Evolutionary conservation across 2,113 vertebrate genomes (phyloP).

Genomic region (Sander vitreus): DNA sequence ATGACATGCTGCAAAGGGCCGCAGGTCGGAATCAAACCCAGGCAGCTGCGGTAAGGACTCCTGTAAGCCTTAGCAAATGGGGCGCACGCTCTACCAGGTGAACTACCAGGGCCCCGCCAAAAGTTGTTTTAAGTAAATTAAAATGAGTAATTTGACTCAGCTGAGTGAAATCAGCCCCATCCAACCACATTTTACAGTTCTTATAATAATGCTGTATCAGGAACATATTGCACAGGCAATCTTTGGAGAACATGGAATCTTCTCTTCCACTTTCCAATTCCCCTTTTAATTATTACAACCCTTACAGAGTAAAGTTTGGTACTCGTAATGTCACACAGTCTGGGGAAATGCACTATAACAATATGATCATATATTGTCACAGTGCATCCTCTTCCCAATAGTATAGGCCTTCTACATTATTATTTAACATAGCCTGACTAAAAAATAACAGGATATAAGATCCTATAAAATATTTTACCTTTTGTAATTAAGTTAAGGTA

Average conservation of each 20-base stretch:
- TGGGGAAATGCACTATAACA: not conserved
- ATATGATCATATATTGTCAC: not conserved
- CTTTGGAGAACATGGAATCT: not conserved
- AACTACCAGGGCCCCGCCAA: too few relatives aligned
- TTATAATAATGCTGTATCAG: not conserved
- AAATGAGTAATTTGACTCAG: not conserved
- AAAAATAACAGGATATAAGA: not conserved
- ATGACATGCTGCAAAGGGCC: too few relatives aligned
- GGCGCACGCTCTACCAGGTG: too few relatives aligned
- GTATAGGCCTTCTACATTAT: not conserved
- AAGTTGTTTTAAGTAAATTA: not conserved
- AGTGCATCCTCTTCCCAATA: not conserved
- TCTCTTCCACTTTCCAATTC: not conserved
- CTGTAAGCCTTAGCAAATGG: too few relatives aligned
- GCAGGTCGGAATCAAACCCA: too few relatives aligned
- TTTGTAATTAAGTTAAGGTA: not conserved
- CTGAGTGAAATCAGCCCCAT: not conserved
- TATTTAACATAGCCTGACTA: not conserved
- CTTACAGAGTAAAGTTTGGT: not conserved
- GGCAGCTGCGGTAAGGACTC: too few relatives aligned
- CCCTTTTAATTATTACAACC: not conserved
- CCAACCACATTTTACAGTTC: not conserved
- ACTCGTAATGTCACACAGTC: not conserved
- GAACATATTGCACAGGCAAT: not conserved
- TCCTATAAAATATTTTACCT: not conserved